These are phyloP conservation scores for Silurus lanzhouensis DNA, from an alignment of 2,797 vertebrate species.

Conservation along the genomic window DNA sequence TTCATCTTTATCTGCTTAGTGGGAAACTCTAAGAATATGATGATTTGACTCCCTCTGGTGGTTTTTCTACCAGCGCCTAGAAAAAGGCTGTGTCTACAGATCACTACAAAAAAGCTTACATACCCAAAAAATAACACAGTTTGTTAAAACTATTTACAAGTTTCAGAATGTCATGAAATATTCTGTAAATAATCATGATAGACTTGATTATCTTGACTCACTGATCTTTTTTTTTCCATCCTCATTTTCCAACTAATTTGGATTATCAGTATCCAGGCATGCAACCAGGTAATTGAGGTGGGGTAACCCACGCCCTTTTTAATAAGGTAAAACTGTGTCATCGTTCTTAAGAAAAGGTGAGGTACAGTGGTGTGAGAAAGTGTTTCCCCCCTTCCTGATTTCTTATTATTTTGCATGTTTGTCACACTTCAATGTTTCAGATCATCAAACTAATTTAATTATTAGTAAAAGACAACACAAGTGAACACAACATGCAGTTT, in stretches of 20 bases:
- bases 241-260: background rate
- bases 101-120: background rate
- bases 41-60: background rate
- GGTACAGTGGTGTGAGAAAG: too few species aligned
- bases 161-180: background rate
- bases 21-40: background rate
- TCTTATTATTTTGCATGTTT: too few species aligned
- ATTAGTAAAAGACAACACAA: too few species aligned
- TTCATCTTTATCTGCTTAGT: slow-evolving; percentile 3
- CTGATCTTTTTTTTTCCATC: too few species aligned
- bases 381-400: too few species aligned
- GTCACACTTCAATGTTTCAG: too few species aligned
- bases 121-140: background rate
- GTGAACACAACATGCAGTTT: too few species aligned
- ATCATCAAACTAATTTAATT: too few species aligned
- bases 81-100: background rate
- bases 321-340: background rate
- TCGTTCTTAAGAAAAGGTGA: too few species aligned
- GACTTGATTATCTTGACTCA: too few species aligned
- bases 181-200: background rate
- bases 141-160: background rate
- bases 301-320: background rate
- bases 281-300: background rate
- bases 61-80: background rate
- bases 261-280: background rate